Evolutionary conservation across 2,113 vertebrate species (phyloP).

Genomic region (Bos javanicus): DNA sequence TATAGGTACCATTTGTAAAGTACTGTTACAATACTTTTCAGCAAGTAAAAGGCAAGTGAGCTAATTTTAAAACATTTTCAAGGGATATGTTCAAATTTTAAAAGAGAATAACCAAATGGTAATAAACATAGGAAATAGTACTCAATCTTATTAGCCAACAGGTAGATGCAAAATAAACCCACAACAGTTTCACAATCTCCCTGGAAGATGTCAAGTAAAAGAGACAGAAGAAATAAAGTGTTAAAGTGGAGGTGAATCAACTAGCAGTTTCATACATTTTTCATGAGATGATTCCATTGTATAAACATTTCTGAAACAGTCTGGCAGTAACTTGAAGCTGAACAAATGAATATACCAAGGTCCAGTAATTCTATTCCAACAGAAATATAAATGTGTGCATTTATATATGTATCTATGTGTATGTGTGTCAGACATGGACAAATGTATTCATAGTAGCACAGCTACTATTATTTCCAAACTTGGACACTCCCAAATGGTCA

Average conservation of each 20-base stretch:
- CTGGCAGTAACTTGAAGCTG: not conserved
- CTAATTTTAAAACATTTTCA: not conserved
- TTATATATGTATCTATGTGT: not conserved
- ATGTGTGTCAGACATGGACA: not conserved
- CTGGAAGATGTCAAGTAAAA: not conserved
- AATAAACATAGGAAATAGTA: not conserved
- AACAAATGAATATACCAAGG: not conserved
- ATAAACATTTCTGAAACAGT: not conserved
- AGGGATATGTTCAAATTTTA: not conserved
- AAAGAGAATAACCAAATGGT: not conserved
- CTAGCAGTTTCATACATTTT: not conserved
- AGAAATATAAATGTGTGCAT: not conserved
- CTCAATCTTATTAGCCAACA: not conserved
- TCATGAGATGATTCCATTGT: not conserved
- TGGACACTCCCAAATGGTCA: not conserved
- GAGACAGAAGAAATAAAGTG: not conserved
- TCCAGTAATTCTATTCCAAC: not conserved
- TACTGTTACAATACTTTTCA: not conserved
- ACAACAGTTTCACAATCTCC: not conserved
- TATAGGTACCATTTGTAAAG: not conserved
- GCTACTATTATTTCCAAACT: not conserved
- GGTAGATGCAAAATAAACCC: not conserved
- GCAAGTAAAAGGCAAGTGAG: not conserved
- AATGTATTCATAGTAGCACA: not conserved
- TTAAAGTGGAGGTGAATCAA: not conserved